phyloP scores from a whole-genome alignment of 2,888 invertebrate genomes.

The Cecidostiba fungosa region DNA sequence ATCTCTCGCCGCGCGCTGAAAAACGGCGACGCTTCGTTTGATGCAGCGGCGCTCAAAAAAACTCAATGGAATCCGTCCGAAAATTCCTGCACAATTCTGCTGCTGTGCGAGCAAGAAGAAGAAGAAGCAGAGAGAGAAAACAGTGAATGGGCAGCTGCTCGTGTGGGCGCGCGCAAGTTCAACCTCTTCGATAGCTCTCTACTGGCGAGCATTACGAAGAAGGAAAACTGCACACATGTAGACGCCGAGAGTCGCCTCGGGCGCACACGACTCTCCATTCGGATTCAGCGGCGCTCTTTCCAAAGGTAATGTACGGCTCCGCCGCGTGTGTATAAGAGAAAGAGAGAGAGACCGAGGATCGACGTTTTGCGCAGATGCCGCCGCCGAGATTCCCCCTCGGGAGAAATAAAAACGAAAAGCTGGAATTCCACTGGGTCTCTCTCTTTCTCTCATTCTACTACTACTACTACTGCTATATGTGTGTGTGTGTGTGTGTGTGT shows the following conservation, averaged over 20 bases:
- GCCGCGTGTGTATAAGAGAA: conserved; percentile 2
- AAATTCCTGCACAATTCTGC: conserved; percentile 15
- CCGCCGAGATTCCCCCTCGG: conserved; percentile 29
- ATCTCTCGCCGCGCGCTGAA: background rate
- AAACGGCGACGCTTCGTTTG: background rate
- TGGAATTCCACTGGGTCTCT: conserved; percentile 47
- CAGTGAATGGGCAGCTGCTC: conserved; percentile 35
- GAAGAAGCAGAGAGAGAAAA: conserved; percentile 1
- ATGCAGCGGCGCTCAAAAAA: conserved; percentile 3
- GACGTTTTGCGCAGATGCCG: conserved; percentile 48
- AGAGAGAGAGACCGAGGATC: conserved; percentile 34
- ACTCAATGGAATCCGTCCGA: conserved; percentile 23
- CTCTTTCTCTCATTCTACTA: background rate
- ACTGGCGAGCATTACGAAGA: conserved; percentile 43
- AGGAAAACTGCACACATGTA: background rate
- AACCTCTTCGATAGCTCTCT: background rate
- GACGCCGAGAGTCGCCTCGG: background rate
- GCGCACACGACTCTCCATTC: conserved; percentile 30
- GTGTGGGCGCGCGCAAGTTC: conserved; percentile 3
- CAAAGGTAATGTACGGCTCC: conserved; percentile 47
- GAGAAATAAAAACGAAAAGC: conserved; percentile 57
- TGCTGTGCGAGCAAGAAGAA: background rate
- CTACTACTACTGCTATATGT: background rate
- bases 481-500: background rate
- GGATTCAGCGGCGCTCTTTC: conserved; percentile 37